These are phyloP conservation scores for Blastobasis lacticolella DNA, from an alignment of 2,888 invertebrate species.

Conservation along the genomic window DNA sequence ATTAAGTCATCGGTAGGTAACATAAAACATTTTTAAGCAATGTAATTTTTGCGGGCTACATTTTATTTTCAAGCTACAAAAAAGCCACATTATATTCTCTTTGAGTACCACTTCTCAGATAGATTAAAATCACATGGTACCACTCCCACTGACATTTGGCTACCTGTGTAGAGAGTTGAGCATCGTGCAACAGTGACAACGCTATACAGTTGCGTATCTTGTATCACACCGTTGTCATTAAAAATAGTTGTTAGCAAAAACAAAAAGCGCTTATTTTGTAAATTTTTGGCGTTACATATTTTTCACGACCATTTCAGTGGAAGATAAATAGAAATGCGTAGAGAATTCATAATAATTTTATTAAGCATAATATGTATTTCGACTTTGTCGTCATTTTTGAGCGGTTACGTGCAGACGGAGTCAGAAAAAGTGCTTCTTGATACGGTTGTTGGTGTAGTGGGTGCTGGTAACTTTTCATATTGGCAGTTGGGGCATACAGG, in stretches of 20 bases:
- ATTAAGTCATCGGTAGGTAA: no score
- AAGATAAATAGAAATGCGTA: constrained; percentile 36
- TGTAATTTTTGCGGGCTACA: no score
- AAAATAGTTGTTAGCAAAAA: background rate
- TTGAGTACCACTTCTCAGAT: no score
- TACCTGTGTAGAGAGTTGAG: no score
- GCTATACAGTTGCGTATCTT: background rate
- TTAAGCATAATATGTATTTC: constrained; percentile 53
- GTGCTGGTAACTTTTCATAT: constrained; percentile 62
- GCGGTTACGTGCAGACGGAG: constrained; percentile 38
- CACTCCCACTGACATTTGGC: no score
- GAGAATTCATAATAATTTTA: constrained; percentile 51
- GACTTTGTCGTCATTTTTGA: constrained; percentile 45
- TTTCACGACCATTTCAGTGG: constrained; percentile 1
- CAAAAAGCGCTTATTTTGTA: background rate
- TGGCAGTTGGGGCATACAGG: constrained; percentile 60
- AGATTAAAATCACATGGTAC: no score
- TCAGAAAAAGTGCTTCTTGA: constrained; percentile 49
- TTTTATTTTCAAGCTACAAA: no score
- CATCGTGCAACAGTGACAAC: background rate
- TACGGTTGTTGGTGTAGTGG: constrained; percentile 47
- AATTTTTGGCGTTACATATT: background rate
- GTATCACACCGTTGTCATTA: background rate
- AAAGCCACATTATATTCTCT: no score
- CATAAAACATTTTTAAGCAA: no score